Conservation (phyloP, 1,140 invertebrate species). For the Apis dorsata region DNA sequence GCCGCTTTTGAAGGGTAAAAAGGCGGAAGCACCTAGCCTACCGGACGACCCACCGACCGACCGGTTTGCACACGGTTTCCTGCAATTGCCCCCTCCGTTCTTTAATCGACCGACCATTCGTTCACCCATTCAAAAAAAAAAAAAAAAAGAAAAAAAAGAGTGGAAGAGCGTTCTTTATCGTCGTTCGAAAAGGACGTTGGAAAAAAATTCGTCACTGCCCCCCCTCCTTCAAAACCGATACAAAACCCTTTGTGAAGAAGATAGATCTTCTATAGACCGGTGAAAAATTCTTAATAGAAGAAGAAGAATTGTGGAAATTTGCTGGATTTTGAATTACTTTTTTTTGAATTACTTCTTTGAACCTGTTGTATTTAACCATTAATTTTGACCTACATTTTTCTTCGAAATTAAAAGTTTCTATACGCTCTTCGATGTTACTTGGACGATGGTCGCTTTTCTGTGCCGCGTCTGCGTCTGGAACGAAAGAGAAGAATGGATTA, state of each 20-base stretch:
- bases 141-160: background rate
- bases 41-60: background rate
- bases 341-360: too few relatives aligned
- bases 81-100: background rate
- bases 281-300: background rate
- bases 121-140: constrained; percentile 2
- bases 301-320: too few relatives aligned
- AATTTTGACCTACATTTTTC: too few relatives aligned
- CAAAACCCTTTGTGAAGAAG: too few relatives aligned
- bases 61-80: background rate
- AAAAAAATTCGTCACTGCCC: background rate
- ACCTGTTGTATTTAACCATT: too few relatives aligned
- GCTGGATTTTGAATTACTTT: too few relatives aligned
- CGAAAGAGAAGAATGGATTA: too few relatives aligned
- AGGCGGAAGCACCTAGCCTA: constrained; percentile 37
- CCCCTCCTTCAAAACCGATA: background rate
- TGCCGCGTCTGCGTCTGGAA: too few relatives aligned
- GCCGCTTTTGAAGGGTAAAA: constrained; percentile 38
- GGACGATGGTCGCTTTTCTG: too few relatives aligned
- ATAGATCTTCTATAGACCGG: background rate
- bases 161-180: background rate
- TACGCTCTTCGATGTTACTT: too few relatives aligned
- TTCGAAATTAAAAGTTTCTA: too few relatives aligned
- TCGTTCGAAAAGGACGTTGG: too few relatives aligned
- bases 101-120: background rate